These are phyloP conservation scores for Corella eumyota DNA, from an alignment of 23 tunicate genomes.

Conservation along the genomic window DNA sequence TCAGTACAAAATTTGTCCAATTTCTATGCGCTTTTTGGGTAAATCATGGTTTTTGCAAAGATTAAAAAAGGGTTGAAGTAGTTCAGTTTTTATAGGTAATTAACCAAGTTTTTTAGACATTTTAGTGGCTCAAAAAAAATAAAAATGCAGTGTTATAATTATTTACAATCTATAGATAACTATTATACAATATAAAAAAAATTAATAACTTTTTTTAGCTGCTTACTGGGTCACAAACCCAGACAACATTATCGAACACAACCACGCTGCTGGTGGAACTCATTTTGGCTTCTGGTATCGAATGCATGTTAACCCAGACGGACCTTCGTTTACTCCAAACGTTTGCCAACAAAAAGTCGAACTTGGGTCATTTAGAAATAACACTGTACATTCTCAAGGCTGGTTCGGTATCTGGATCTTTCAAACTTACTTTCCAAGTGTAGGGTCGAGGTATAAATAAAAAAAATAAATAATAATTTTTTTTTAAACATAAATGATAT, in stretches of 20 bases:
- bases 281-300: slow-evolving; percentile 98
- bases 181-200: too few relatives aligned
- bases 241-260: slow-evolving; percentile 73
- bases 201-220: slow-evolving; percentile 51
- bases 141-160: too few relatives aligned
- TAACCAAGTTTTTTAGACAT: too few relatives aligned
- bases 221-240: slow-evolving; percentile 98
- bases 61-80: too few relatives aligned
- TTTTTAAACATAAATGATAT: too few relatives aligned
- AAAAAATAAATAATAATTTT: too few relatives aligned
- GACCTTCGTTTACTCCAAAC: slow-evolving; percentile 68
- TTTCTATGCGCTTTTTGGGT: too few relatives aligned
- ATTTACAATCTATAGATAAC: too few relatives aligned
- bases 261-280: slow-evolving; percentile 96
- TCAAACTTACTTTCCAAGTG: slow-evolving; percentile 33
- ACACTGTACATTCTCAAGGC: slow-evolving; percentile 96
- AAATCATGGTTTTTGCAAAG: too few relatives aligned
- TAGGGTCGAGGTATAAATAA: slow-evolving; percentile 26
- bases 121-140: too few relatives aligned
- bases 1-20: too few relatives aligned
- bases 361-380: slow-evolving; percentile 58
- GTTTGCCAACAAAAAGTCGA: slow-evolving; percentile 74
- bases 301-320: slow-evolving; percentile 89
- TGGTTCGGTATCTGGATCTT: slow-evolving; percentile 99
- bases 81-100: too few relatives aligned